Conservation (phyloP, 2,888 invertebrate species). For the Eupithecia tripunctaria region DNA sequence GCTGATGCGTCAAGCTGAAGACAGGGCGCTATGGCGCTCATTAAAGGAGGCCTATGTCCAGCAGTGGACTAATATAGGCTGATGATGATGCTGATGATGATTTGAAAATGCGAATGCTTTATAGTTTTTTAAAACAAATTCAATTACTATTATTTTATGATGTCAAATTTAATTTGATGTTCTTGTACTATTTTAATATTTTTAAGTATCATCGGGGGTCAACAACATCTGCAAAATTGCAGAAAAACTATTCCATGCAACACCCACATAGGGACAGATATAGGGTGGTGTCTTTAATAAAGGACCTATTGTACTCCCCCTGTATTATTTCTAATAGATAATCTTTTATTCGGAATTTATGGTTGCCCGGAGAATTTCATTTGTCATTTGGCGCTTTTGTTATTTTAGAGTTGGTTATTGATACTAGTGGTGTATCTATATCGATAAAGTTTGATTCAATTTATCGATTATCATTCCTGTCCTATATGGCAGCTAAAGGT, state of each 20-base stretch:
- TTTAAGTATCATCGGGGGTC: background rate
- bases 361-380: constrained; percentile 74
- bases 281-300: constrained; percentile 70
- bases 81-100: too few relatives aligned
- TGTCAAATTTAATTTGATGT: background rate
- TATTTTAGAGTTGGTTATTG: constrained; percentile 26
- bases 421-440: constrained; percentile 21
- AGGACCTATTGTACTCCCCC: constrained; percentile 77
- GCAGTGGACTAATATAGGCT: too few relatives aligned
- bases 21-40: too few relatives aligned
- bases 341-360: constrained; percentile 82
- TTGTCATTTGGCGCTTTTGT: constrained; percentile 68
- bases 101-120: too few relatives aligned
- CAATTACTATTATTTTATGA: too few relatives aligned
- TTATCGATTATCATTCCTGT: background rate
- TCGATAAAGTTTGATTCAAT: constrained; percentile 8
- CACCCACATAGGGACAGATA: constrained; percentile 55
- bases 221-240: constrained; percentile 24
- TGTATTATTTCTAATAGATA: constrained; percentile 80
- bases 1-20: too few relatives aligned
- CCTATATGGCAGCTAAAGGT: background rate
- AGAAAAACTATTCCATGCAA: constrained; percentile 36
- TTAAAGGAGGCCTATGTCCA: too few relatives aligned
- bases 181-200: background rate
- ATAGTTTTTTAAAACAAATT: too few relatives aligned